Percentiles rank a stretch among this genome's conserved stretches.
phyloP scores from a whole-genome alignment of 2,888 invertebrate species.

The Cheilosia vernalis region DNA sequence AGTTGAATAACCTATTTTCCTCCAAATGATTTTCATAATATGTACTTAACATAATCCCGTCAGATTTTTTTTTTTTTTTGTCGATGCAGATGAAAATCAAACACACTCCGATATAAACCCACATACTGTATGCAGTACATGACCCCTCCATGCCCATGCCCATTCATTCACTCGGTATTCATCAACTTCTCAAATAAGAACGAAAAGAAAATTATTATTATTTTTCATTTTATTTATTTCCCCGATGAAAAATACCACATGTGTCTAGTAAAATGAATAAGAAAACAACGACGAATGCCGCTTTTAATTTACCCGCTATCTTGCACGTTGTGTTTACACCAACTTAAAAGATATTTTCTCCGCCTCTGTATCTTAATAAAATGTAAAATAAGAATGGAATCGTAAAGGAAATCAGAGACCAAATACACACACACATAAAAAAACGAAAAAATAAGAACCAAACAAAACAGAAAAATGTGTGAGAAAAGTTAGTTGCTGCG shows the following conservation, averaged over 20 bases:
- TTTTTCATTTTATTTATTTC: constrained; percentile 73
- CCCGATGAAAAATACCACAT: constrained; percentile 71
- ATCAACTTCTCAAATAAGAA: constrained; percentile 65
- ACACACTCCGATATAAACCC: constrained; percentile 25
- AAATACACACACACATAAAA: not conserved
- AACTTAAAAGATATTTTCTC: constrained; percentile 75
- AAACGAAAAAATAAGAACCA: constrained; percentile 31
- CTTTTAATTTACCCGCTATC: constrained; percentile 75
- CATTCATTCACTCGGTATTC: constrained; percentile 68
- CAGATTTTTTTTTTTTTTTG: constrained; percentile 37
- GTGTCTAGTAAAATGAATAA: constrained; percentile 55
- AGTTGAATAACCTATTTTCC: constrained; percentile 60
- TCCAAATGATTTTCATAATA: constrained; percentile 56
- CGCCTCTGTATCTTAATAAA: constrained; percentile 72
- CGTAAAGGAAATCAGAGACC: constrained; percentile 37
- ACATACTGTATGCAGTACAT: constrained; percentile 76
- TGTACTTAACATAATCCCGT: constrained; percentile 71
- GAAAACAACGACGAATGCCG: constrained; percentile 57
- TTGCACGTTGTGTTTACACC: constrained; percentile 71
- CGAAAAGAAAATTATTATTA: constrained; percentile 61
- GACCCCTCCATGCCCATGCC: constrained; percentile 74
- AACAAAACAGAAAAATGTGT: constrained; percentile 68
- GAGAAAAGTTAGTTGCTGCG: constrained; percentile 71
- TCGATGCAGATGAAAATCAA: constrained; percentile 59
- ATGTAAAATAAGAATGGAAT: constrained; percentile 65